Evolutionary conservation across 1,140 invertebrate species (phyloP).

Genomic region (Proctacanthus coquilletti): DNA sequence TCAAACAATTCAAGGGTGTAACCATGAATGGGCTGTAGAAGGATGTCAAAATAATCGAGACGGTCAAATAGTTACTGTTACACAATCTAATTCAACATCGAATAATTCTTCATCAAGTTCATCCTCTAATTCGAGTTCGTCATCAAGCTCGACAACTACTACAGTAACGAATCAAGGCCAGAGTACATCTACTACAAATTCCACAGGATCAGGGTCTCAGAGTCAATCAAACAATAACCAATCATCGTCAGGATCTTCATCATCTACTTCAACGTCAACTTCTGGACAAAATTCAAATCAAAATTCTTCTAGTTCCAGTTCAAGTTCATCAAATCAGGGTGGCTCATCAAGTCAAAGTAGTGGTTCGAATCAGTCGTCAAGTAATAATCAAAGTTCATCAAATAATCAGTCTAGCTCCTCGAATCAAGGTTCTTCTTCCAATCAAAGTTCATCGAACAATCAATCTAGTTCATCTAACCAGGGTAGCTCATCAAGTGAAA

Average conservation of each 20-base stretch:
- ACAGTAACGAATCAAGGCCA: too few species aligned
- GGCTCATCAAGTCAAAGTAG: neutral
- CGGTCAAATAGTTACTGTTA: slow-evolving; percentile 1
- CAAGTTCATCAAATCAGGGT: neutral
- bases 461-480: slow-evolving; percentile 4
- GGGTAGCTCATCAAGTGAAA: neutral
- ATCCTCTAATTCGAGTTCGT: slow-evolving; percentile 18
- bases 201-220: slow-evolving; percentile 35
- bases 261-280: too few species aligned
- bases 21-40: slow-evolving; percentile 43
- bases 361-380: slow-evolving; percentile 9
- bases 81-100: neutral
- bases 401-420: slow-evolving; percentile 1
- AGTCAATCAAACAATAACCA: slow-evolving; percentile 29
- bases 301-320: slow-evolving; percentile 7
- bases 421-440: slow-evolving; percentile 7
- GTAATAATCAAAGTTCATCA: slow-evolving; percentile 11
- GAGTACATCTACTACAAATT: slow-evolving; percentile 6
- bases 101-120: slow-evolving; percentile 5
- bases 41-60: slow-evolving; percentile 17
- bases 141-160: slow-evolving; percentile 12
- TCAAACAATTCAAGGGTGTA: slow-evolving; percentile 43
- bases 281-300: slow-evolving; percentile 14
- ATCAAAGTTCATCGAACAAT: slow-evolving; percentile 8
- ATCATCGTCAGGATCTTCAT: slow-evolving; percentile 31